Base-by-base conservation (phyloP, 2,888 invertebrate species). In the Temnothorax rugatulus region DNA sequence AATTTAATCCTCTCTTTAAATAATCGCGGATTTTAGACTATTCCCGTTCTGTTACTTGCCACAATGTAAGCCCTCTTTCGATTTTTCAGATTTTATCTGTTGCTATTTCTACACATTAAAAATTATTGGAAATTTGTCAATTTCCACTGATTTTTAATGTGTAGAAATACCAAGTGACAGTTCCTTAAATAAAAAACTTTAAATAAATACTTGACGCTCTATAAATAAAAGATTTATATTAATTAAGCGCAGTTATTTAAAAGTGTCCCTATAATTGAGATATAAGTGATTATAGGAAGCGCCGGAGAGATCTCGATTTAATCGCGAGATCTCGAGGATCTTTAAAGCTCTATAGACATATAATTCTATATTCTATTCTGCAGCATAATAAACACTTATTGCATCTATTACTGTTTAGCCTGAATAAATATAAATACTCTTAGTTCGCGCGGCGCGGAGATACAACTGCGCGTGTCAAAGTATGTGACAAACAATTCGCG, bases 401-500 rank as follows among this genome's bases (percentile, higher is more conserved):
- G 52, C 5, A 66, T 41, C 41, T 25, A 66, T 68, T 25, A 41
- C 54, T 68, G 47, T 54, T 77, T 41, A 54, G 38, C 29, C 41
- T n/a, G 68, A 68, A 54, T 77, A 77, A 77, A 66, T 69, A 59
- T 77, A 77, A 77, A 66, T 69, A 59, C 25, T 61, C 38, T 81
- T 47, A 59, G 29, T n/a, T 54, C 4, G 50, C 68, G 18, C 50
- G 34, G 18, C 25, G 18, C 25, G 29, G 29, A 76, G 34, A n/a
- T 57, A 69, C 44, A 54, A 44, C 38, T 66, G 50, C 76, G 57
- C 69, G 59, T 73, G 47, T 52, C 79, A 59, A 41, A 61, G 47
- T 59, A 59, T 34, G 69, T 50, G 79, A 71, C 79, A 73, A 71
- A 81, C 73, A 79, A 73, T 71, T 61, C 73, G 59, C 73, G 79